Percentiles rank a stretch among this genome's conserved stretches.
Conservation (phyloP, 2,113 vertebrate species). For the Callopanchax toddi region DNA sequence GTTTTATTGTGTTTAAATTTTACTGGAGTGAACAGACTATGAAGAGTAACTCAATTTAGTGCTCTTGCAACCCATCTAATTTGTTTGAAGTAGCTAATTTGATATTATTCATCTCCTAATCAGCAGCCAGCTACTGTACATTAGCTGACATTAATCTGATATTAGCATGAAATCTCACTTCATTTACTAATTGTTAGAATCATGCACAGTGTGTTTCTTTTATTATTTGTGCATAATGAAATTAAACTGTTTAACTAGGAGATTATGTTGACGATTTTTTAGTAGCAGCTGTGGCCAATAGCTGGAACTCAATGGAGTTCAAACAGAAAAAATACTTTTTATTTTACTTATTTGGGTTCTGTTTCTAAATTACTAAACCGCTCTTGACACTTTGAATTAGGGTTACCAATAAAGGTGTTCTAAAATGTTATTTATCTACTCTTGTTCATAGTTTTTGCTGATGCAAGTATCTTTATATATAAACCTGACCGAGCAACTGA, state of each 20-base stretch:
- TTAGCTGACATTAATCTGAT: slow-evolving; percentile 24
- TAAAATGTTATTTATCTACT: too few species aligned
- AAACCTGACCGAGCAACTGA: too few species aligned
- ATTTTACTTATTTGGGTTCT: too few species aligned
- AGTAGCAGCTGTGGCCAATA: slow-evolving; percentile 1
- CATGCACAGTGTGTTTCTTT: slow-evolving; percentile 27
- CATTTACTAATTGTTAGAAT: slow-evolving; percentile 34
- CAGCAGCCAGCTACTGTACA: slow-evolving; percentile 17
- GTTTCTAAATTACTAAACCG: too few species aligned
- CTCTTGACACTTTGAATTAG: too few species aligned
- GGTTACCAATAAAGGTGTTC: too few species aligned
- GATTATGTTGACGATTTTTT: slow-evolving; percentile 17
- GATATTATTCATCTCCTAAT: slow-evolving; percentile 56
- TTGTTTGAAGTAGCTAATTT: slow-evolving; percentile 53
- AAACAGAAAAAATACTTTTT: too few species aligned
- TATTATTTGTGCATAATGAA: slow-evolving; percentile 23
- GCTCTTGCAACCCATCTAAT: slow-evolving; percentile 35
- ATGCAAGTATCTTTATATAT: too few species aligned
- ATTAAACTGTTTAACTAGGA: slow-evolving; percentile 46
- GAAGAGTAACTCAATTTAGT: slow-evolving; percentile 36
- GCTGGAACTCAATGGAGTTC: too few species aligned
- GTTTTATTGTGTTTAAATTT: not conserved
- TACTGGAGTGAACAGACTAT: not conserved
- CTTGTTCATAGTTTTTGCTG: too few species aligned
- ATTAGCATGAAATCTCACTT: slow-evolving; percentile 26